Conservation (phyloP, 2,888 invertebrate species). For the Slavum lentiscoides region DNA sequence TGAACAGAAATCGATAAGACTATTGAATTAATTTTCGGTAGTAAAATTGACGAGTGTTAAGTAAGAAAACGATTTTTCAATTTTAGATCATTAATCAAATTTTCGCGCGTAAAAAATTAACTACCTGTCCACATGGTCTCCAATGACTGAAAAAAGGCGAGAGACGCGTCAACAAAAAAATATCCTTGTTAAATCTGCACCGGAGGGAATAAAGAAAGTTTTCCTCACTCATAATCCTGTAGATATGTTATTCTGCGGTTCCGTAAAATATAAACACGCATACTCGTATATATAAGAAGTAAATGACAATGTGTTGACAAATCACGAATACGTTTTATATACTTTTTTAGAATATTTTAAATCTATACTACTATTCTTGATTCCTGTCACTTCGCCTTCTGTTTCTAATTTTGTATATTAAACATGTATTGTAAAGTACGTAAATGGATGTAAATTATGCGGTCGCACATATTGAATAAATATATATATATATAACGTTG, state of each 20-base stretch:
- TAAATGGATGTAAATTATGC: no score
- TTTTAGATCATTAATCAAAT: constrained; percentile 44
- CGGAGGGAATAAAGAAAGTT: constrained; percentile 37
- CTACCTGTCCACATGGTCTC: constrained; percentile 44
- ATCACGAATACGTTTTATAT: background rate
- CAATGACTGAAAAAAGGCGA: constrained; percentile 37
- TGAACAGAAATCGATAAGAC: background rate
- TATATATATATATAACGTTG: no score
- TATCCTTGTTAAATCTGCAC: constrained; percentile 46
- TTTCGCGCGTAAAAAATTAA: constrained; percentile 24
- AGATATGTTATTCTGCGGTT: constrained; percentile 1
- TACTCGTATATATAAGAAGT: background rate
- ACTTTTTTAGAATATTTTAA: background rate
- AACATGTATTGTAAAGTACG: no score
- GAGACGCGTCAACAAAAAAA: constrained; percentile 27
- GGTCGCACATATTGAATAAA: no score
- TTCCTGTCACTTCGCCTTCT: no score
- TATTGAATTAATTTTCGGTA: background rate
- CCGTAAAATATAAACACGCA: background rate
- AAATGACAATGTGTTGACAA: background rate
- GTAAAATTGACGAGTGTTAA: constrained; percentile 11
- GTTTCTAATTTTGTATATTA: no score
- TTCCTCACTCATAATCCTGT: background rate
- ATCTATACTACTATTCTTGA: background rate
- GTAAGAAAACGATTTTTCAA: constrained; percentile 47